Base-by-base conservation (phyloP, 2,888 invertebrate species). In the Eupithecia insigniata region DNA sequence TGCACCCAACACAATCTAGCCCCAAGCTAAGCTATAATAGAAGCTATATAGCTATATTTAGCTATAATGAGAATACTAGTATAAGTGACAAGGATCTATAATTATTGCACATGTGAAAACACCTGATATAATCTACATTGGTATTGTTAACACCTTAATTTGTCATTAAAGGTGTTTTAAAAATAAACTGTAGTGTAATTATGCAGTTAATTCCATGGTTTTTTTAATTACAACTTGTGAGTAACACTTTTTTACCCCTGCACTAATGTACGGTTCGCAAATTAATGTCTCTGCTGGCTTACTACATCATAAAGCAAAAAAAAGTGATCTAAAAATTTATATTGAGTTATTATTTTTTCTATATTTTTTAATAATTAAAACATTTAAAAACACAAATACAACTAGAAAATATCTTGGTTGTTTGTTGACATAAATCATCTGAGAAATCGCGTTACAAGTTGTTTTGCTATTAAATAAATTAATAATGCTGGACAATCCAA, bases 101-200 rank as follows among this genome's bases (percentile, higher is more conserved):
- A 70, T 66, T 70, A 73, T 65, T 46, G 39, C 61, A 66, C 61
- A 62, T 22, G 46, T 46, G 32, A 61, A 58, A 68, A 69, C 73
- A 71, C 73, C 61, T 66, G 71, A 71, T 74, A 66, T 4, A 55
- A 70, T 70, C 66, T 68, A 72, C 65, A 58, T 39, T 16, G 65
- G 60, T 62, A 58, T 69, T 65, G 65, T 69, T 66, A 75, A 75
- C 71, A 65, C 46, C 67, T 73, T 67, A 70, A 78, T 78, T 79
- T 74, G 76, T 75, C 78, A 72, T 68, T 61, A 55, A 68, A 70
- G 67, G 69, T 69, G 76, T 75, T 79, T 78, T 73, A 67, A 75
- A 78, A 79, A 78, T 78, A 77, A 77, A 73, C 32, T 70, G 60
- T 70, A 22, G 28, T 60, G 8, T 79, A 78, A 79, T 80, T n/a